Evolutionary conservation across 2,888 invertebrate species (phyloP).

Genomic region (Oegoconia quadripuncta): DNA sequence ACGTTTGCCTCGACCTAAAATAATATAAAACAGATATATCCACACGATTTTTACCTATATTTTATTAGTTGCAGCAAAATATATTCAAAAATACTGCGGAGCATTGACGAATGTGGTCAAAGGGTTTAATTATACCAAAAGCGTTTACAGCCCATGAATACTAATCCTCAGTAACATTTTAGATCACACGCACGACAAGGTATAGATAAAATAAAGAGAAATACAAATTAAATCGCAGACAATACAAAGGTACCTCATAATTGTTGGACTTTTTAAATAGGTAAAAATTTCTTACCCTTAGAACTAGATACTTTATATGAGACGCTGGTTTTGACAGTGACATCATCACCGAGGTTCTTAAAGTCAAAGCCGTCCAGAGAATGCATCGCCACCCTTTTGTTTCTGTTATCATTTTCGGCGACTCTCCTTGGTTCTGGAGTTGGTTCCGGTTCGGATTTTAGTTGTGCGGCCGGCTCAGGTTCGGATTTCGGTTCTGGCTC

Average conservation of each 20-base stretch:
- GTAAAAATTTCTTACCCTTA: constrained; percentile 45
- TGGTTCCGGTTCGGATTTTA: constrained; percentile 53
- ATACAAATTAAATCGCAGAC: too few relatives aligned
- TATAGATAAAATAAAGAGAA: too few relatives aligned
- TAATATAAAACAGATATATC: not conserved
- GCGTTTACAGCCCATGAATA: too few relatives aligned
- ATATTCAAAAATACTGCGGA: too few relatives aligned
- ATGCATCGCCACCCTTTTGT: constrained; percentile 78
- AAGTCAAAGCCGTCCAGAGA: constrained; percentile 65
- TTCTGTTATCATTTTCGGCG: constrained; percentile 56
- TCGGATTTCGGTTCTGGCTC: constrained; percentile 61
- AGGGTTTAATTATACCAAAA: too few relatives aligned
- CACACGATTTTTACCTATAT: constrained; percentile 1
- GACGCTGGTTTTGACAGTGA: constrained; percentile 88
- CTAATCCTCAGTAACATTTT: too few relatives aligned
- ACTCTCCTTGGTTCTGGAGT: constrained; percentile 55
- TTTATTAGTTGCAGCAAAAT: too few relatives aligned
- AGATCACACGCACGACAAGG: too few relatives aligned
- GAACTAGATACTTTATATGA: constrained; percentile 86
- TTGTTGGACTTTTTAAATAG: too few relatives aligned
- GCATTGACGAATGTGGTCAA: too few relatives aligned
- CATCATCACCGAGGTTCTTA: constrained; percentile 77
- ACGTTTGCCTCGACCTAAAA: constrained; percentile 44
- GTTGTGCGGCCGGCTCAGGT: constrained; percentile 55
- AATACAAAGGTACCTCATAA: too few relatives aligned